phyloP scores from a whole-genome alignment of 2,888 invertebrate genomes.

The Caenorhabditis uteleia region DNA sequence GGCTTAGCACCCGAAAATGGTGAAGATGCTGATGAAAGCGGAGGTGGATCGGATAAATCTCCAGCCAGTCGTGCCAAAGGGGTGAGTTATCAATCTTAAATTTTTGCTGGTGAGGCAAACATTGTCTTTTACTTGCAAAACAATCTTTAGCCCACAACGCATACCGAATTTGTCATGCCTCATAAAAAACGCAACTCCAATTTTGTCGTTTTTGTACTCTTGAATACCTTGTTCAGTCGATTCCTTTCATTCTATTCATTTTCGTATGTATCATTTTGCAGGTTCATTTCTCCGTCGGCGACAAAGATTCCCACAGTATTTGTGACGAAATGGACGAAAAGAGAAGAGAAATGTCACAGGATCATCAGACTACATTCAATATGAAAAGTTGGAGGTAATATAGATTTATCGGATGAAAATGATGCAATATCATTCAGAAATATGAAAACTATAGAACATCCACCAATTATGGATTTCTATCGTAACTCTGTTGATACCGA shows the following conservation, averaged over 20 bases:
- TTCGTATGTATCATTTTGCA: conserved; percentile 8
- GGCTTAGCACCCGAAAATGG: conserved; percentile 8
- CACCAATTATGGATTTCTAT: conserved; percentile 74
- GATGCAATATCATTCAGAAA: conserved; percentile 31
- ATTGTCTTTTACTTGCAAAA: no score
- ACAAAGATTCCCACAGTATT: conserved; percentile 19
- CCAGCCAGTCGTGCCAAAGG: conserved; percentile 8
- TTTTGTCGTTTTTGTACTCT: no score
- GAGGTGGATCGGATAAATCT: conserved; percentile 12
- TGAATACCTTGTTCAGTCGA: no score
- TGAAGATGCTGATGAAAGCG: conserved; percentile 4
- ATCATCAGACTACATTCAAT: conserved; percentile 53
- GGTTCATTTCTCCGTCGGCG: conserved; percentile 58
- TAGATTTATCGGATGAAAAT: not conserved
- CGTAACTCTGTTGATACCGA: conserved; percentile 69
- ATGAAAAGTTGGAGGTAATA: conserved; percentile 58
- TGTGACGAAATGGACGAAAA: conserved; percentile 24
- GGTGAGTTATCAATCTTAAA: not conserved
- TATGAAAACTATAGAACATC: conserved; percentile 66
- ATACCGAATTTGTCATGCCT: no score
- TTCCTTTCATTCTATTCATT: no score
- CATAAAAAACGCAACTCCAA: no score
- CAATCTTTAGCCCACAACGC: no score
- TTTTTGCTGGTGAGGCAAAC: no score
- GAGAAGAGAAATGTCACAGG: conserved; percentile 12